Evolutionary conservation across 2,113 vertebrate genomes (phyloP), one percentile per base, ranked within the genome.

Genomic region (Malurus alboscapulatus): DNA sequence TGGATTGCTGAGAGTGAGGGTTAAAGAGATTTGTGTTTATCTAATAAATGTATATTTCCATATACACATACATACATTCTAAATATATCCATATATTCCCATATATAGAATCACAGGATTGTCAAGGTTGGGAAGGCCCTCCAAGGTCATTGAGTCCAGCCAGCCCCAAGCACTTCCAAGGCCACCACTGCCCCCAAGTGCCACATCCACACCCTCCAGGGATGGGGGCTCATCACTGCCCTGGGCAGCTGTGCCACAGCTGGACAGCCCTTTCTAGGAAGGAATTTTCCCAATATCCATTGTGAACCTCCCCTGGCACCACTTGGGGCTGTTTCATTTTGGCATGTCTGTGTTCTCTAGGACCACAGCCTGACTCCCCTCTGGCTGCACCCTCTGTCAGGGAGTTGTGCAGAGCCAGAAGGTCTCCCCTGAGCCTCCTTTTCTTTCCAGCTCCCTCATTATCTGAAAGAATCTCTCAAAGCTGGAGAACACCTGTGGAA

Each of bases 391-490:
- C 10, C 17, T 47, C 42, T 78, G 24, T 17, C 65, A 79, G 29
- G 61, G 48, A 54, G 3, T 12, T 48, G 34, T 36, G 32, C 5
- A 55, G 42, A 65, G 22, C 27, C n/a, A 55, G 3, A 38, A 68
- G 32, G 38, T 42, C 1, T 20, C 34, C 5, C 30, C 75, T 12
- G 36, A 80, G 30, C 75, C 32, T 65, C 22, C 51, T 80, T 24
- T 18, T 18, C 26, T 57, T 44, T 44, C 12, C 51, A 73, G 36
- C 67, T 66, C 71, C 44, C 59, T 44, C 51, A 27, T 66, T 25
- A 0, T 13, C 4, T 27, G 2, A 30, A 14, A 20, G 38, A 13
- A 2, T 21, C 38, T 42, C 34, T n/a, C 44, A n/a, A 34, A 58
- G 72, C 29, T 68, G 44, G 30, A 15, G 51, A 50, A 50, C 11